A percentile compares a stretch with the other conserved stretches of the same genome.
Conservation (phyloP, 2,888 invertebrate species). For the Perdita meconis region DNA sequence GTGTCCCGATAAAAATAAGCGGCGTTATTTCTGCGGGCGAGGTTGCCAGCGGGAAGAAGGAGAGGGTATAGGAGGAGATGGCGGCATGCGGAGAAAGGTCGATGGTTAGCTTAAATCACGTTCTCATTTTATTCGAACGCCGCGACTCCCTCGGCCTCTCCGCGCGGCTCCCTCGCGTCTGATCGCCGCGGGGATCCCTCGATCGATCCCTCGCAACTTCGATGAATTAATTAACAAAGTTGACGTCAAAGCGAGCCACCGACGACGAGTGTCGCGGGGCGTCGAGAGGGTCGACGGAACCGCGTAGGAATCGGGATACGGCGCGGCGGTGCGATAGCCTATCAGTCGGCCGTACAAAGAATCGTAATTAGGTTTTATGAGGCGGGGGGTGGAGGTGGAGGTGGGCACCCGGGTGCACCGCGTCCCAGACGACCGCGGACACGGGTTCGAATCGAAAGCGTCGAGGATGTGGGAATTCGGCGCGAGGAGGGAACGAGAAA, state of each 20-base stretch:
- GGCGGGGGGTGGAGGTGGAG: neutral
- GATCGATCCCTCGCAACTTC: slow-evolving; percentile 14
- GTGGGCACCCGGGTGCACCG: too few species aligned
- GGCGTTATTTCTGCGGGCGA: slow-evolving; percentile 59
- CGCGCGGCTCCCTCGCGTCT: too few species aligned
- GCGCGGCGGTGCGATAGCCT: neutral
- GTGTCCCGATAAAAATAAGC: slow-evolving; percentile 65
- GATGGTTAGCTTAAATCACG: slow-evolving; percentile 22
- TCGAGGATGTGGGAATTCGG: slow-evolving; percentile 32
- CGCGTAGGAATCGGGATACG: neutral
- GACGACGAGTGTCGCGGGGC: neutral
- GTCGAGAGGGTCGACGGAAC: neutral
- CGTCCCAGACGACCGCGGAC: slow-evolving; percentile 1
- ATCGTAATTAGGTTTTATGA: neutral
- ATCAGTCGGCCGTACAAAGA: neutral
- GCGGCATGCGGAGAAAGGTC: slow-evolving; percentile 45
- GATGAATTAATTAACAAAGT: slow-evolving; percentile 62
- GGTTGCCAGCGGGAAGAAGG: slow-evolving; percentile 27
- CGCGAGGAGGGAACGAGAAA: slow-evolving; percentile 16
- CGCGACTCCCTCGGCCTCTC: slow-evolving; percentile 3
- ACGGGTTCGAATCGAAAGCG: slow-evolving; percentile 20
- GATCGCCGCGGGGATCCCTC: neutral
- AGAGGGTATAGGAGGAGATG: too few species aligned
- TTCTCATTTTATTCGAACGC: slow-evolving; percentile 4
- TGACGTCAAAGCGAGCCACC: slow-evolving; percentile 53